phyloP scores from a whole-genome alignment of 1,140 invertebrate species.

The Caenorhabditis inopinata region DNA sequence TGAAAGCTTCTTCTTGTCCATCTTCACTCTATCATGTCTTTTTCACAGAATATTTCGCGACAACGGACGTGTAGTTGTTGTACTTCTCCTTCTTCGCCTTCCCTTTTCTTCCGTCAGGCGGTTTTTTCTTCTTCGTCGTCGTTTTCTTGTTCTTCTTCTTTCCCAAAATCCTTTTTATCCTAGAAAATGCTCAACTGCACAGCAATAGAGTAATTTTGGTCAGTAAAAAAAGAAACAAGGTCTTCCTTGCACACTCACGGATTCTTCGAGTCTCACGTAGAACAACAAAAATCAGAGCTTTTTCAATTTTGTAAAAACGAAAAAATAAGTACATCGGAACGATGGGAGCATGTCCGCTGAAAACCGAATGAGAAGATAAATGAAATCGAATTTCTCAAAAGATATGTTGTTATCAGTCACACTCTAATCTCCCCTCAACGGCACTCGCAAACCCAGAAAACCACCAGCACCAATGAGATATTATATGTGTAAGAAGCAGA shows the following conservation, averaged over 20 bases:
- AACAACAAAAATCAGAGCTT: neutral
- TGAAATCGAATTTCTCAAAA: neutral
- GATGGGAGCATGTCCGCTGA: too few relatives aligned
- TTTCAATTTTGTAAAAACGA: neutral
- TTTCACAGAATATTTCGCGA: slow-evolving; percentile 31
- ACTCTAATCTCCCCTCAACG: neutral
- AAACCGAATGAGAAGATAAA: neutral
- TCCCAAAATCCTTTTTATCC: slow-evolving; percentile 28
- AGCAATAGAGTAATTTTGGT: slow-evolving; percentile 34
- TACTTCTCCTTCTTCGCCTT: slow-evolving; percentile 20
- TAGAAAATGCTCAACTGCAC: slow-evolving; percentile 24
- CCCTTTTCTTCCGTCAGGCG: slow-evolving; percentile 19
- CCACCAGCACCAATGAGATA: neutral
- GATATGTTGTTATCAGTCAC: slow-evolving; percentile 29
- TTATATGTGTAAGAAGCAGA: too few relatives aligned
- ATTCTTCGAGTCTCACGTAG: neutral
- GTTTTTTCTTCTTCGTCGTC: neutral
- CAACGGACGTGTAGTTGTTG: slow-evolving; percentile 33
- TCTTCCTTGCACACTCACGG: neutral
- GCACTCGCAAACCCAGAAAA: neutral
- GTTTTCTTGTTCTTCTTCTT: slow-evolving; percentile 23
- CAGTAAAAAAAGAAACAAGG: slow-evolving; percentile 10
- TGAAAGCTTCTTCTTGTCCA: slow-evolving; percentile 29
- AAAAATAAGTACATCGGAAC: too few relatives aligned
- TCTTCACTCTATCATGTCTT: slow-evolving; percentile 34